Base-by-base conservation (phyloP, 2,888 invertebrate species). In the Scaptomyza parva region DNA sequence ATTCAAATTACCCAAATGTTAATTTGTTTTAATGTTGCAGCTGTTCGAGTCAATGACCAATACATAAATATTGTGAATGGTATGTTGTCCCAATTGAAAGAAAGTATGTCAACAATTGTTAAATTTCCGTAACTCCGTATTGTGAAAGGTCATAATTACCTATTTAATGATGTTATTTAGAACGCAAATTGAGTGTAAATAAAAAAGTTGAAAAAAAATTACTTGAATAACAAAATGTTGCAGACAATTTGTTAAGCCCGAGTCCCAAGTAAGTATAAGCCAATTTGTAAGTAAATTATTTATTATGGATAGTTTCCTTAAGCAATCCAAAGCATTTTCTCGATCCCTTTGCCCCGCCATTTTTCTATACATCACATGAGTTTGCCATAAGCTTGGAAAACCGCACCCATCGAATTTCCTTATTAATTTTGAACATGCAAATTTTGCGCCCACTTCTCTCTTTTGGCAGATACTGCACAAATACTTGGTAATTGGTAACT, bases 381-480 rank as follows among this genome's bases (percentile, higher is more conserved):
- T 35, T 58, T 37, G 43, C 40, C 17, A 55, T 48, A 66, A 69
- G 67, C 57, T 58, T 30, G 22, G 26, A 52, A 55, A 62, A 47
- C 54, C 41, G 65, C 44, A 45, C 39, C 59, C 47, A 39, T 66
- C 40, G 39, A 57, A 58, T 69, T 78, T 80, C 80, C 80, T 86
- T 72, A 88, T 86, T 86, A 77, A 77, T 72, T 55, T 65, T 60
- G 48, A 52, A 51, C 82, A 88, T 88, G 85, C 76, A 86, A 84
- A 83, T 84, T 84, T 78, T 70, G 55, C 53, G 64, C 84, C 66
- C 45, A 63, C 69, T 86, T 75, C 45, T 73, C 64, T 28, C n/a
- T 33, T 37, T 17, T 57, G 39, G 35, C 76, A 78, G 70, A 70
- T 39, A 48, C 64, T 17, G n/a, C 20, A 30, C 0, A 72, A 41